Evolutionary conservation across 1,140 invertebrate genomes (phyloP).

Genomic region (Aporrectodea caliginosa): DNA sequence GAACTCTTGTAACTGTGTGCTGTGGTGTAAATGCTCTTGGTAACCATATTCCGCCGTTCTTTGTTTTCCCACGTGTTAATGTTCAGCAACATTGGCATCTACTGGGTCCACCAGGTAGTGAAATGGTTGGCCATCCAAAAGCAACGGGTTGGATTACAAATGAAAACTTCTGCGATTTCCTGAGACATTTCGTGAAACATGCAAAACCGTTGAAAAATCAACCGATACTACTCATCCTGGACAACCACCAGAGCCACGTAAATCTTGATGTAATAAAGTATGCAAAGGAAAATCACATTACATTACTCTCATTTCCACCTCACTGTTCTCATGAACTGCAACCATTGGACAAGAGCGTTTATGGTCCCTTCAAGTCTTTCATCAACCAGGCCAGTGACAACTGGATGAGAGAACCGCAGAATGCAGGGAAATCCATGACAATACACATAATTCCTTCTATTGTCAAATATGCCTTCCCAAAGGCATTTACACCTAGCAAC

Average conservation of each 20-base stretch:
- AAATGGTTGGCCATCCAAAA: slow-evolving; percentile 47
- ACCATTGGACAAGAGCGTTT: slow-evolving; percentile 38
- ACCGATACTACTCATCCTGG: slow-evolving; percentile 37
- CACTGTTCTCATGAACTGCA: slow-evolving; percentile 41
- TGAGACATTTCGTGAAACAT: slow-evolving; percentile 54
- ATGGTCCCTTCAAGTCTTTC: slow-evolving; percentile 36
- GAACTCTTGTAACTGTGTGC: slow-evolving; percentile 42
- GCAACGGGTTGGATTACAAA: slow-evolving; percentile 58
- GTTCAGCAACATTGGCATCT: slow-evolving; percentile 51
- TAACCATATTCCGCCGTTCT: slow-evolving; percentile 42
- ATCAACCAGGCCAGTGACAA: slow-evolving; percentile 51
- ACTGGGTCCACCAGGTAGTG: slow-evolving; percentile 51
- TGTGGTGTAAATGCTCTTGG: slow-evolving; percentile 38
- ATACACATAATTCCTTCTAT: slow-evolving; percentile 53
- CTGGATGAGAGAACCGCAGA: slow-evolving; percentile 40
- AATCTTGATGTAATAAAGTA: slow-evolving; percentile 23
- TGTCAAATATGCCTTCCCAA: slow-evolving; percentile 46
- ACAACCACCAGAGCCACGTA: slow-evolving; percentile 39
- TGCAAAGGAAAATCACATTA: slow-evolving; percentile 35
- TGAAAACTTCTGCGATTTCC: slow-evolving; percentile 55
- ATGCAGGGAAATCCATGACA: slow-evolving; percentile 35
- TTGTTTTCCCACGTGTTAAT: slow-evolving; percentile 44
- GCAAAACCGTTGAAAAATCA: slow-evolving; percentile 39
- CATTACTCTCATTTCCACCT: slow-evolving; percentile 38
- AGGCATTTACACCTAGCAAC: slow-evolving; percentile 51